A percentile compares a stretch with the other conserved stretches of the same genome.
Evolutionary conservation across 1,140 invertebrate species (phyloP).

Genomic region (Mya arenaria): DNA sequence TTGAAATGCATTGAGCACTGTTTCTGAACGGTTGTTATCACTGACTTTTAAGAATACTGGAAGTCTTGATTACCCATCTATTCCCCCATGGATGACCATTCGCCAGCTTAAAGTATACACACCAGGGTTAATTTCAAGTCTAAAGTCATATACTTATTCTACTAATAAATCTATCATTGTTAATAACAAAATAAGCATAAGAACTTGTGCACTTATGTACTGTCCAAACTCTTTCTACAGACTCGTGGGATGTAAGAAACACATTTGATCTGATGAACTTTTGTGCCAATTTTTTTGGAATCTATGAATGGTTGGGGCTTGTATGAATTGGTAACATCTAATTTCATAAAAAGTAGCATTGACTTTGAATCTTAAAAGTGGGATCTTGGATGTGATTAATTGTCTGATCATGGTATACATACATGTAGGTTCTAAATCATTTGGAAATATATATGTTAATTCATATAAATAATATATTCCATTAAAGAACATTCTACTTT

Average conservation of each 20-base stretch:
- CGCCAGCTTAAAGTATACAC: not conserved
- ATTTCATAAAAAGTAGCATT: too few relatives aligned
- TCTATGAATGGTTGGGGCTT: too few relatives aligned
- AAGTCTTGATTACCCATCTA: constrained; percentile 50
- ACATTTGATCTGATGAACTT: not conserved
- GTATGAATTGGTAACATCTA: too few relatives aligned
- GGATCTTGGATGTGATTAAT: too few relatives aligned
- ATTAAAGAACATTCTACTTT: too few relatives aligned
- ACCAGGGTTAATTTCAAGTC: not conserved
- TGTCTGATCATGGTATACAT: too few relatives aligned
- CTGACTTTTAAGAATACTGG: constrained; percentile 46
- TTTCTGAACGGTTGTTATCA: constrained; percentile 53
- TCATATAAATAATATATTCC: too few relatives aligned
- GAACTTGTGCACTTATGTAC: not conserved
- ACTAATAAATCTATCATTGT: not conserved
- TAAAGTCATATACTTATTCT: not conserved
- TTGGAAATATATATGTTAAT: too few relatives aligned
- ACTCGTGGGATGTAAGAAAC: not conserved
- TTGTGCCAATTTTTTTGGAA: not conserved
- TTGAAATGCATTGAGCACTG: constrained; percentile 51
- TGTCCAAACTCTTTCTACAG: not conserved
- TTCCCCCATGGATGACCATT: constrained; percentile 12
- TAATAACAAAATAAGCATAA: not conserved
- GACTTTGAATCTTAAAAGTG: too few relatives aligned
- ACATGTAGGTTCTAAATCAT: too few relatives aligned